Conservation (phyloP, 2,113 vertebrate species). For the Emydocephalus ijimae region DNA sequence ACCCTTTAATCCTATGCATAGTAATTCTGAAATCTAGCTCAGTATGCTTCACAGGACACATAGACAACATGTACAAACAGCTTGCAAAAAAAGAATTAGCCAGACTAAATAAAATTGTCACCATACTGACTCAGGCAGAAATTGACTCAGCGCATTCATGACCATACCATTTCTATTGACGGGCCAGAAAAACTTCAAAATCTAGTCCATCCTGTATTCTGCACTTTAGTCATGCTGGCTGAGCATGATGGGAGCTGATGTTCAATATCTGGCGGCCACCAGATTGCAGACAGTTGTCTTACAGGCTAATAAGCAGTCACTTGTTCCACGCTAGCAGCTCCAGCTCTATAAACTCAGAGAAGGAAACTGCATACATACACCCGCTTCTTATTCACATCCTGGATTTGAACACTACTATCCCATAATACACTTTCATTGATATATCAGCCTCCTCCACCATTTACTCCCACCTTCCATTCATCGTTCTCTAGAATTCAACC, state of each 20-base stretch:
- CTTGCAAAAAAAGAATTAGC: not conserved
- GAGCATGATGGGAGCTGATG: not conserved
- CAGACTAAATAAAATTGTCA: not conserved
- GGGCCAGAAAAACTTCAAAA: not conserved
- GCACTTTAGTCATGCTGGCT: not conserved
- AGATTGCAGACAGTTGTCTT: not conserved
- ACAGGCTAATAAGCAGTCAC: not conserved
- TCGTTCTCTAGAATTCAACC: not conserved
- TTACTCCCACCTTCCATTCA: not conserved
- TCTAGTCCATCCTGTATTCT: not conserved
- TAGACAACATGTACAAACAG: not conserved
- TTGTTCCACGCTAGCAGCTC: not conserved
- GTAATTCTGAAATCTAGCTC: conserved; percentile 9
- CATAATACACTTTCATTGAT: not conserved
- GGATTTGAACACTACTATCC: not conserved
- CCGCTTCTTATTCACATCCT: not conserved
- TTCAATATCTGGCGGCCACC: not conserved
- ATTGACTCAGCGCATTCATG: not conserved
- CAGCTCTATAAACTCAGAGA: not conserved
- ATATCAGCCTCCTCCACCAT: not conserved
- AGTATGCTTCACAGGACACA: not conserved
- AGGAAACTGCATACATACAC: not conserved
- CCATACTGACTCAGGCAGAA: not conserved
- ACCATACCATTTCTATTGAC: not conserved
- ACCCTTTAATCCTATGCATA: not conserved